Conservation (phyloP, 2,888 invertebrate species). For the Caenorhabditis plicata region DNA sequence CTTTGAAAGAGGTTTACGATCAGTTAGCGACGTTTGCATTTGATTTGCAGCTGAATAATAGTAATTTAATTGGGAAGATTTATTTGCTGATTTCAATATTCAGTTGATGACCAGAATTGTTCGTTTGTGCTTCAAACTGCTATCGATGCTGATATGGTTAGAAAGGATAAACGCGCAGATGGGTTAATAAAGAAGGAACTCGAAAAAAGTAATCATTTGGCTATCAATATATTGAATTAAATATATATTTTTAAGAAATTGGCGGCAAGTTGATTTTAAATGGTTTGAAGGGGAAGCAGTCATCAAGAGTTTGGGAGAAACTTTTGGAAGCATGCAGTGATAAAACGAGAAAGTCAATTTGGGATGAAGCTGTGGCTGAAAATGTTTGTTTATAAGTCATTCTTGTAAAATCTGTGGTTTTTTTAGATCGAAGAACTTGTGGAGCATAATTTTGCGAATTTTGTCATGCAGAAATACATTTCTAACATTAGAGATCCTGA, state of each 20-base stretch:
- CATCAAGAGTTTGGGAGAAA: constrained; percentile 47
- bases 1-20: constrained; percentile 22
- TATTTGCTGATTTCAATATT: too few species aligned
- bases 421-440: constrained; percentile 17
- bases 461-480: constrained; percentile 38
- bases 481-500: background rate
- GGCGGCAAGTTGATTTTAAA: background rate
- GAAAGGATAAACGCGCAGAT: constrained; percentile 17
- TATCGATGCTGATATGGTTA: constrained; percentile 23
- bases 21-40: constrained; percentile 16
- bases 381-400: background rate
- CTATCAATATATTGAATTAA: constrained; percentile 3
- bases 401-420: background rate
- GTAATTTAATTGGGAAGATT: too few species aligned
- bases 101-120: constrained; percentile 12
- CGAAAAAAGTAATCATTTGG: constrained; percentile 14
- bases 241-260: background rate
- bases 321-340: constrained; percentile 22
- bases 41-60: constrained; percentile 21
- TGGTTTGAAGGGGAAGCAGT: constrained; percentile 21
- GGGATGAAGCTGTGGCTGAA: constrained; percentile 9
- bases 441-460: constrained; percentile 27
- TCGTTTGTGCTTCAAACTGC: constrained; percentile 34
- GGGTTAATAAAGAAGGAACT: constrained; percentile 17
- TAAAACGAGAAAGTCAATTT: constrained; percentile 16